Base-by-base conservation (phyloP, 2,113 vertebrate genomes). In the Salvelinus fontinalis region DNA sequence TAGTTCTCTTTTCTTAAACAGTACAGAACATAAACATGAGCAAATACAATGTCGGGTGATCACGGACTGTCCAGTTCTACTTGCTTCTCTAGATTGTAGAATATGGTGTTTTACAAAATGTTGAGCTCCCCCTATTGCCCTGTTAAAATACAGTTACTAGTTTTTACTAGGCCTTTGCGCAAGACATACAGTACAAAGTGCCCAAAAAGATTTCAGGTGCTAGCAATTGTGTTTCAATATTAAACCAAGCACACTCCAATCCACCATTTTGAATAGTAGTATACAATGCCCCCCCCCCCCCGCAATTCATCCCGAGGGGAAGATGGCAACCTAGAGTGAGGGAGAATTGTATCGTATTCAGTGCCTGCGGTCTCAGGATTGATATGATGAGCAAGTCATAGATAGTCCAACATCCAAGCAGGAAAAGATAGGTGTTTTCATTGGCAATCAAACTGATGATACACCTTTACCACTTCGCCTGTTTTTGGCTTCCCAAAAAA, bases 121-220 rank as follows among this genome's bases (percentile, higher is more conserved):
- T 54, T 31, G 70, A 81, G 44, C 84, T 34, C 76, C 74, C 68
- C 70, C 51, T 49, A 68, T 80, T 79, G 62, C 67, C 81, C 87
- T 48, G 31, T 80, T 84, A 85, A 80, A 31, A 89, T 67, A 57
- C 39, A 87, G 86, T 89, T 84, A 88, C 86, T 79, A 80, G 75
- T 78, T 80, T 44, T 44, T 44, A 44, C 39, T 80, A 80, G 83
- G 85, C 88, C 68, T 83, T 77, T 82, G 84, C 79, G 79, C 87
- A 68, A 84, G 75, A 87, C 66, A 18, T 73, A 90, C 84, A 88
- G 88, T 86, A 86, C 84, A 90, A 91, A 85, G 80, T 86, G 83
- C 88, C 82, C 81, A 79, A 86, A 77, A 87, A 67, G 82, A 76
- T 84, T 84, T 82, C 84, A 75, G 85, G 73, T 82, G 65, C 64